Base-by-base conservation (phyloP, 2,797 vertebrate species). In the Steatocranus sp. region DNA sequence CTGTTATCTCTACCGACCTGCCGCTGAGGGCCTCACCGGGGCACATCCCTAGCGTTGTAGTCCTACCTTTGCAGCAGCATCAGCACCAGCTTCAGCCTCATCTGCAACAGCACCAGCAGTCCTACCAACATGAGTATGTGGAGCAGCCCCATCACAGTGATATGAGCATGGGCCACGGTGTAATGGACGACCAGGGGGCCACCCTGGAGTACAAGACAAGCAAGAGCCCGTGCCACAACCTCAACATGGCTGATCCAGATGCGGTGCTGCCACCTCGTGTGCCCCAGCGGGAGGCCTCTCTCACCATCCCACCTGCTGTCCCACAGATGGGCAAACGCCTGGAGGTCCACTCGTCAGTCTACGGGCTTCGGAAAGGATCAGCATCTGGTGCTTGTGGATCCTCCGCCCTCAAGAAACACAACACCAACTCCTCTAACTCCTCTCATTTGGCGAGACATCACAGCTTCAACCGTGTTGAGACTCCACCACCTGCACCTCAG, bases 351-450 rank as follows among this genome's bases (percentile, higher is more conserved):
- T 97, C 97, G 30, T 96, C 97, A 5, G 96, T 98, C 82, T 98
- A 98, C 43, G 98, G 92, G 3, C 94, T 97, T 0, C 96, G 97
- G 86, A 97, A 98, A 97, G 97, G 96, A 94, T 97, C 95, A 81
- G 97, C 88, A 89, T 93, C 94, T 6, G 89, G 89, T 5, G 92
- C 93, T 27, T 94, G 84, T 3, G 94, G 93, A 11, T 94, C 95
- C 23, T 94, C 95, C 0, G 95, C 34, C 46, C 95, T 96, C 61
- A 97, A 96, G 90, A 96, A 97, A 94, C 99, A 99, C 96, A 99
- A 99, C 95, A 99, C 98, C 92, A 99, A 99, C 96, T 99, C 98
- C 63, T 99, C 98, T 91, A 99, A 99, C 91, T 99, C 98, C 3
- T 99, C 99, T 84, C 98, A 98, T 93, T 96, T 99, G 92, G 97